Evolutionary conservation across 1,140 invertebrate species (phyloP).

Genomic region (Brachionus angularis): DNA sequence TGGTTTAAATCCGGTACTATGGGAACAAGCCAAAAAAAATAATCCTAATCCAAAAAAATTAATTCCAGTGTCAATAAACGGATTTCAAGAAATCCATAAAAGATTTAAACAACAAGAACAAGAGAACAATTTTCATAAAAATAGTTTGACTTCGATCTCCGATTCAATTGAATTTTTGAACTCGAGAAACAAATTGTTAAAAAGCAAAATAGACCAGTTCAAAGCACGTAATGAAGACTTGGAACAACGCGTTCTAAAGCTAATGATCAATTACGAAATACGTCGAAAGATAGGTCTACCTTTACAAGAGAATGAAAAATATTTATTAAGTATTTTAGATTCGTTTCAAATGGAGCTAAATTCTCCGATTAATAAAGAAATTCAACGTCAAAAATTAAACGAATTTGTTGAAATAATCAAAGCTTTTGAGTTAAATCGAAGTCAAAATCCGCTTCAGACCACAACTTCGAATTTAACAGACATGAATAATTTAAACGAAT

Average conservation of each 20-base stretch:
- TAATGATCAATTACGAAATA: conserved; percentile 41
- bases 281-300: conserved; percentile 17
- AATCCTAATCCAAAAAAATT: conserved; percentile 83
- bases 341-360: conserved; percentile 42
- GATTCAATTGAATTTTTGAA: conserved; percentile 40
- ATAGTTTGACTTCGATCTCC: conserved; percentile 61
- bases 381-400: conserved; percentile 30
- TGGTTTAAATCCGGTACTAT: conserved; percentile 66
- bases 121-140: conserved; percentile 72
- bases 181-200: conserved; percentile 35
- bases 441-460: conserved; percentile 4
- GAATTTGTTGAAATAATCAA: conserved; percentile 35
- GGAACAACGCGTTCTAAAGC: conserved; percentile 29
- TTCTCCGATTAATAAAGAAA: conserved; percentile 40
- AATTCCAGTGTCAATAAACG: conserved; percentile 85
- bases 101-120: conserved; percentile 73
- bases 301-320: conserved; percentile 41
- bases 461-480: background rate
- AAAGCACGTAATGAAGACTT: conserved; percentile 40
- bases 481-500: conserved; percentile 3
- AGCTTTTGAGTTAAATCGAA: conserved; percentile 3
- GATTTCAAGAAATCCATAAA: conserved; percentile 77
- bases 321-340: conserved; percentile 14
- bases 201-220: conserved; percentile 39
- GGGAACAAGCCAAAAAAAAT: conserved; percentile 78